Base-by-base conservation (phyloP, 1,140 invertebrate species). In the Protaetia brevitarsis region DNA sequence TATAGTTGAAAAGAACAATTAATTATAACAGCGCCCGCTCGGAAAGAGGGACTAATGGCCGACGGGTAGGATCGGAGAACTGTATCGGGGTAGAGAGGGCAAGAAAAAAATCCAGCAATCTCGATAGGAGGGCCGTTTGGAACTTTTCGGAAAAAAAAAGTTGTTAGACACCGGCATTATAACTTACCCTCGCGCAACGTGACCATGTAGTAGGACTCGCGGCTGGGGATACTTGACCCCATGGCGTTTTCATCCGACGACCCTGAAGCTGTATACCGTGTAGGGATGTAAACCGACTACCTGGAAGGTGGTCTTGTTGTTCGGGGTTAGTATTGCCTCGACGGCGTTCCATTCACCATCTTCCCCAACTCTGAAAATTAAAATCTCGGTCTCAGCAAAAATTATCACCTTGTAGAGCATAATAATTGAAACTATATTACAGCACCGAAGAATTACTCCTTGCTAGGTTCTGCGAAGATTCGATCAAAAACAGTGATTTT, bases 261-360 rank as follows among this genome's bases (percentile, higher is more conserved):
- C 84, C 62, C 87, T 82, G 80, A 91, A 91, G 77, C 88, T 89
- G 78, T 91, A 90, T 45, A 90, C 88, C 28, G 87, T 90, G 77
- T 87, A 91, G 13, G 89, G 89, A 66, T 82, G 80, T 64, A 91
- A 80, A 57, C 82, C 83, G 64, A 82, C 82, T 69, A 91, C 84
- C 73, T 84, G 81, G 82, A 88, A 87, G 71, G 79, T 83, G 56
- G 87, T 88, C 36, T 82, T 78, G 79, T 90, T 91, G 71, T 80
- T 84, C 63, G 83, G 82, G 2, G 89, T 91, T 66, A 84, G 77
- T 66, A 88, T 86, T 67, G 84, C 85, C 63, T 84, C 80, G 66
- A 82, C 82, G 68, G 83, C 81, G 74, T 87, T 83, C 87, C 87
- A 89, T 13, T 83, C 80, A 64, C 86, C 86, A 66, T 86, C 80